Conservation (phyloP, 1,140 invertebrate species). For the Sinonovacula constricta region DNA sequence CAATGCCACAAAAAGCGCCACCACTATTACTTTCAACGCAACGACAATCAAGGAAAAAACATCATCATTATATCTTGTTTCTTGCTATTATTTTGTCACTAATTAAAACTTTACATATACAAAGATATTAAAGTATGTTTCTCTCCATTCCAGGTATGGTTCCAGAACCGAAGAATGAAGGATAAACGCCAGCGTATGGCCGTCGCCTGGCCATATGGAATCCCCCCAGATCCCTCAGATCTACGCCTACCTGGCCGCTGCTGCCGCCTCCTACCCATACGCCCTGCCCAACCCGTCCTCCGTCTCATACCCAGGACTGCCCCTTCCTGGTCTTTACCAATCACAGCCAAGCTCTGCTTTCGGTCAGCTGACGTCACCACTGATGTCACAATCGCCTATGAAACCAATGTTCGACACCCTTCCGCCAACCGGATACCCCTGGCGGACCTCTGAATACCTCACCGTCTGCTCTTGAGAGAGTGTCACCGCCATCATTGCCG, state of each 20-base stretch:
- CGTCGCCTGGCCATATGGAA: conserved; percentile 92
- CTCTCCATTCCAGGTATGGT: conserved; percentile 92
- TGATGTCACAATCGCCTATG: conserved; percentile 46
- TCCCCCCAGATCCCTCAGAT: conserved; percentile 90
- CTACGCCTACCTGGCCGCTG: conserved; percentile 93
- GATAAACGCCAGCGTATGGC: conserved; percentile 97
- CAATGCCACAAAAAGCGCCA: too few relatives aligned
- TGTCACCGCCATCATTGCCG: conserved; percentile 22
- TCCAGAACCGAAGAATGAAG: conserved; percentile 99
- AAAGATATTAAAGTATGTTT: too few relatives aligned
- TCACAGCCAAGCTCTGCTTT: conserved; percentile 54
- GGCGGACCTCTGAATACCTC: conserved; percentile 22
- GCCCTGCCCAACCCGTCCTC: conserved; percentile 70
- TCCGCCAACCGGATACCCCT: conserved; percentile 47
- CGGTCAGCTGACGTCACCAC: conserved; percentile 48
- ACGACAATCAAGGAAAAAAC: too few relatives aligned
- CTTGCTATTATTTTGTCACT: too few relatives aligned
- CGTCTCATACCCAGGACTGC: conserved; percentile 52
- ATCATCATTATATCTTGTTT: too few relatives aligned
- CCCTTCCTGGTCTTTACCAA: conserved; percentile 53
- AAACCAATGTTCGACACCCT: conserved; percentile 57
- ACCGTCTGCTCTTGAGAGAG: conserved; percentile 25
- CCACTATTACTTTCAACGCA: too few relatives aligned
- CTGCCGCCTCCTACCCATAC: conserved; percentile 83
- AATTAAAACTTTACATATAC: too few relatives aligned